Evolutionary conservation across 2,113 vertebrate species (phyloP).

Genomic region (Daphoenositta chrysoptera): DNA sequence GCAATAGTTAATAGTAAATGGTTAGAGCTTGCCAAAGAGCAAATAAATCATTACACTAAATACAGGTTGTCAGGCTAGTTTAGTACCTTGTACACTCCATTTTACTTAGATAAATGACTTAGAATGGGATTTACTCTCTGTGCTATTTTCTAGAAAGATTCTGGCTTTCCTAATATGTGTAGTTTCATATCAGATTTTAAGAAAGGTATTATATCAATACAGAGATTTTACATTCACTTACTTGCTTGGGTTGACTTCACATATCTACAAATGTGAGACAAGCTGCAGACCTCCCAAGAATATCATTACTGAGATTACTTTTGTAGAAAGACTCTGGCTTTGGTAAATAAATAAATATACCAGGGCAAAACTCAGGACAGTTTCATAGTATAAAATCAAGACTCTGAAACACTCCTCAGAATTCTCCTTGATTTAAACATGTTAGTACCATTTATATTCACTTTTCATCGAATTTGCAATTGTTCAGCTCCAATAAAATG

Average conservation of each 20-base stretch:
- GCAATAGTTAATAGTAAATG: constrained; percentile 72
- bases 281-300: not conserved
- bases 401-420: not conserved
- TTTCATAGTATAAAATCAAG: not conserved
- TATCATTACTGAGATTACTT: not conserved
- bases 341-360: not conserved
- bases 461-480: not conserved
- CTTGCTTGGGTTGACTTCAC: not conserved
- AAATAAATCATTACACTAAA: constrained; percentile 81
- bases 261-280: not conserved
- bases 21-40: constrained; percentile 73
- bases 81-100: constrained; percentile 60
- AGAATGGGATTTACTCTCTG: constrained; percentile 27
- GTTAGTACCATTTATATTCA: not conserved
- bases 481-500: not conserved
- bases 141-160: constrained; percentile 32
- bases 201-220: not conserved
- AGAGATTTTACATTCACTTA: not conserved
- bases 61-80: constrained; percentile 72
- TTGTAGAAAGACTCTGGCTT: not conserved
- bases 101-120: constrained; percentile 64
- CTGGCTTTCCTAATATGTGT: not conserved
- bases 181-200: not conserved
- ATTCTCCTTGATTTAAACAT: not conserved
- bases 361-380: not conserved